Base-by-base conservation (phyloP, 1,140 invertebrate genomes). In the Drosophila gunungcola region DNA sequence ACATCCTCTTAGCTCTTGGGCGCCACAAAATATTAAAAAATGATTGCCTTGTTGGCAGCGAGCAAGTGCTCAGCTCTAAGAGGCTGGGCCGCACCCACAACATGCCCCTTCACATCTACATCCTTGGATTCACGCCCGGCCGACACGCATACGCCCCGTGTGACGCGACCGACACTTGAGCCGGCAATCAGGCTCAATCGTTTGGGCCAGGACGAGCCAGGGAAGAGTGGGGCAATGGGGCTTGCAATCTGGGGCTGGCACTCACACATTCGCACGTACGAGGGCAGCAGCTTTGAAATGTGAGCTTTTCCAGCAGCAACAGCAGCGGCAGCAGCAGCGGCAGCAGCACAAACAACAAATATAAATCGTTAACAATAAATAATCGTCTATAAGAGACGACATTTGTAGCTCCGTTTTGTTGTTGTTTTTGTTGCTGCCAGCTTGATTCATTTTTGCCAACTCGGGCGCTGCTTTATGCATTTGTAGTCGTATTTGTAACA, bases 301-400 rank as follows among this genome's bases (percentile, higher is more conserved):
- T 57, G 73, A 88, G 84, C 83, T 72, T 56, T 68, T 62, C 76
- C 51, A 56, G 55, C 57, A 60, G 39, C 61, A 41, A 12, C 52
- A 42, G 43, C 39, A 41, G 39, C 52, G n/a, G n/a, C n/a, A n/a
- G n/a, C 51, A 56, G 55, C 57, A 60, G 39, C 61, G 45, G 13
- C 52, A 42, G 43, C 39, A 41, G 39, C 52, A 69, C 62, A 48
- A 76, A 56, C 78, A 85, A 78, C 60, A 76, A 76, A 88, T 88
- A 88, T 88, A 89, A 88, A 88, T 89, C 84, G 83, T 89, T 84
- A 88, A 89, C 83, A 88, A 88, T 88, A 88, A 88, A 88, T 88
- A 88, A 88, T 89, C 80, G 84, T 84, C 83, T 78, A 80, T 78
- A 76, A 65, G 64, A 57, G 78, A 73, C 83, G 72, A 76, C 72